Evolutionary conservation across 2,113 vertebrate genomes (phyloP).

Genomic region (Capreolus pygargus): DNA sequence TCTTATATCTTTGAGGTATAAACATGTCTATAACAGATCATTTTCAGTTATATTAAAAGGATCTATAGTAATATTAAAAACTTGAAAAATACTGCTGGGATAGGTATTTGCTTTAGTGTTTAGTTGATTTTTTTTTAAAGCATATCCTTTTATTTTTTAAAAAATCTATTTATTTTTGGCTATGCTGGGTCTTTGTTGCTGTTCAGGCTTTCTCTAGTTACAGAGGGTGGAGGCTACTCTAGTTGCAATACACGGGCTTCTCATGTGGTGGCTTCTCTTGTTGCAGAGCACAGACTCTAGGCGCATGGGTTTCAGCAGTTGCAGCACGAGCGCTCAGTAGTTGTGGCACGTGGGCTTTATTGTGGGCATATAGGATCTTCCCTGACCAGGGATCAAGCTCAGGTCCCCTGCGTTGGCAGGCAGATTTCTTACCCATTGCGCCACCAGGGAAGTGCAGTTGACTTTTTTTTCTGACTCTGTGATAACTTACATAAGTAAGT

Average conservation of each 20-base stretch:
- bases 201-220: background rate
- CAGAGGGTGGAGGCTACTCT: background rate
- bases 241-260: background rate
- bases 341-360: background rate
- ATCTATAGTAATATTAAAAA: background rate
- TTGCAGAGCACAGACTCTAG: background rate
- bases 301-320: background rate
- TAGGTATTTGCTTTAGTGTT: background rate
- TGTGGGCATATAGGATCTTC: background rate
- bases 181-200: background rate
- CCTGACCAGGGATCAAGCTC: background rate
- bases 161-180: background rate
- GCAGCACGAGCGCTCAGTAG: background rate
- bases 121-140: background rate
- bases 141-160: background rate
- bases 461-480: background rate
- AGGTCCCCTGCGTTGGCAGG: background rate
- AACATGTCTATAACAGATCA: background rate
- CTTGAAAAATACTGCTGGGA: background rate
- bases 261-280: background rate
- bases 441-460: background rate
- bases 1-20: background rate
- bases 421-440: background rate
- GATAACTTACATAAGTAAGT: background rate
- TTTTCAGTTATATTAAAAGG: constrained; percentile 14